A percentile compares a stretch with the other conserved stretches of the same genome.
These are phyloP conservation scores for Patella depressa DNA, from an alignment of 2,888 invertebrate species.

Conservation along the genomic window DNA sequence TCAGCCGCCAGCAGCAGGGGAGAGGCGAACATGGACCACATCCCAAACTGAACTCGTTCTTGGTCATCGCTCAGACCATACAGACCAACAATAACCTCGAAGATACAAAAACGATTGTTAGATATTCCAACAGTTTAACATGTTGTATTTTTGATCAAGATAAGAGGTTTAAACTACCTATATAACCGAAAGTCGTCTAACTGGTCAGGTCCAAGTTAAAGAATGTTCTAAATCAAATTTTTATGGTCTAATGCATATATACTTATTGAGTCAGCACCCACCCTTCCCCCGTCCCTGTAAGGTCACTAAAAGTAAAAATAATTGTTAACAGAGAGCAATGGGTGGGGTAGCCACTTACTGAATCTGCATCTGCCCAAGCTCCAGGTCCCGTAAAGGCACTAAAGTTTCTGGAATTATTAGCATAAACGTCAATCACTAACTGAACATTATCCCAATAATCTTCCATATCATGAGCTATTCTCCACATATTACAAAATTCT, in stretches of 20 bases:
- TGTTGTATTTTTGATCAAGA: no score
- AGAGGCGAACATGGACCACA: conserved; percentile 94
- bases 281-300: no score
- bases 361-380: conserved; percentile 97
- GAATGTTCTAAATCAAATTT: no score
- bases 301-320: no score
- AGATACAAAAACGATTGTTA: conserved; percentile 29
- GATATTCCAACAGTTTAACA: no score
- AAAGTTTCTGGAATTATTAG: conserved; percentile 90
- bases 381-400: conserved; percentile 93
- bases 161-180: no score
- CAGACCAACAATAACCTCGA: conserved; percentile 91
- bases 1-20: conserved; percentile 95
- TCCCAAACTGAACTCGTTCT: conserved; percentile 93
- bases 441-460: conserved; percentile 94
- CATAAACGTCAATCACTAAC: conserved; percentile 93
- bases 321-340: no score
- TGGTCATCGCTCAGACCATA: conserved; percentile 94
- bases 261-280: no score
- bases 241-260: no score
- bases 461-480: conserved; percentile 94
- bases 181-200: no score
- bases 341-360: conserved; percentile 76
- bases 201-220: no score
- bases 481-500: conserved; percentile 92